Evolutionary conservation across 2,797 vertebrate genomes (phyloP).

Genomic region (Anguilla obscura): DNA sequence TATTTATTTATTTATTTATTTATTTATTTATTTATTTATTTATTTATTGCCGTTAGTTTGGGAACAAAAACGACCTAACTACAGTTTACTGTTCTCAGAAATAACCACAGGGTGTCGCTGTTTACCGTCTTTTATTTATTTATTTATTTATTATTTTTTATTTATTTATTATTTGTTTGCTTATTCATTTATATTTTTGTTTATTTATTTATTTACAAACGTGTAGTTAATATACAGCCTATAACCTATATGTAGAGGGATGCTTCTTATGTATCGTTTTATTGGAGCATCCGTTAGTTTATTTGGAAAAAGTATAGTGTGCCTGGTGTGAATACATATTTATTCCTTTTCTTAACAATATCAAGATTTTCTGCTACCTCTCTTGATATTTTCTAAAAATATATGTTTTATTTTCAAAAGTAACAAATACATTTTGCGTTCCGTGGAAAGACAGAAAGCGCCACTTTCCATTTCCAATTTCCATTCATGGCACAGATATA

Average conservation of each 20-base stretch:
- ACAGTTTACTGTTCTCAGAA: constrained; percentile 45
- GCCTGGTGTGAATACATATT: not conserved
- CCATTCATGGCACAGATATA: not conserved
- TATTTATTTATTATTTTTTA: not conserved
- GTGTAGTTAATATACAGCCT: not conserved
- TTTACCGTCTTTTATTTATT: constrained; percentile 36
- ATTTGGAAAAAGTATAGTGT: not conserved
- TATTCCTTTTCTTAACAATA: not conserved
- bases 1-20: too few species aligned
- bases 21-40: not conserved
- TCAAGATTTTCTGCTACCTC: not conserved
- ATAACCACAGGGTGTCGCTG: constrained; percentile 65
- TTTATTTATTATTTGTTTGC: not conserved
- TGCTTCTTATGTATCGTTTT: not conserved
- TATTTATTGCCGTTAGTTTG: not conserved
- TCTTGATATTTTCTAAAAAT: not conserved
- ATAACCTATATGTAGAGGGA: not conserved
- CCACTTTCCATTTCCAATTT: not conserved
- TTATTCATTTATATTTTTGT: not conserved
- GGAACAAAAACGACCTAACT: not conserved
- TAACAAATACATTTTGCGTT: constrained; percentile 40
- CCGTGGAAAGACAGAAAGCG: constrained; percentile 24
- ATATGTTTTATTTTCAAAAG: not conserved
- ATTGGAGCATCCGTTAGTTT: not conserved
- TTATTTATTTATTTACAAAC: not conserved